Conservation (phyloP, 2,113 vertebrate species). For the human (Homo sapiens) region GRCh38 chr13:98505501-98506000, state of each 20-base stretch:
- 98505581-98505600: background rate
- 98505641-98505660: background rate
- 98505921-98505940: background rate
- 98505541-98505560: background rate
- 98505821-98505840: background rate
- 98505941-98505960: background rate
- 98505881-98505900: background rate
- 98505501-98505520: background rate
- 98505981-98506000: background rate
- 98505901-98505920: background rate
- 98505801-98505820: background rate
- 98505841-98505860: background rate
- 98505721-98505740: background rate
- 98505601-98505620: background rate
- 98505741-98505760: background rate
- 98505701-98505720: background rate
- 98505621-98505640: background rate
- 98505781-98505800: background rate
- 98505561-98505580: conserved; percentile 11
- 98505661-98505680: background rate
- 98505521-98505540: background rate
- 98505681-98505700: background rate
- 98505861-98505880: background rate
- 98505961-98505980: background rate
- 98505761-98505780: background rate